A percentile compares a stretch with the other conserved stretches of the same genome.
phyloP scores from a whole-genome alignment of 1,140 invertebrate genomes.

The Riptortus pedestris region DNA sequence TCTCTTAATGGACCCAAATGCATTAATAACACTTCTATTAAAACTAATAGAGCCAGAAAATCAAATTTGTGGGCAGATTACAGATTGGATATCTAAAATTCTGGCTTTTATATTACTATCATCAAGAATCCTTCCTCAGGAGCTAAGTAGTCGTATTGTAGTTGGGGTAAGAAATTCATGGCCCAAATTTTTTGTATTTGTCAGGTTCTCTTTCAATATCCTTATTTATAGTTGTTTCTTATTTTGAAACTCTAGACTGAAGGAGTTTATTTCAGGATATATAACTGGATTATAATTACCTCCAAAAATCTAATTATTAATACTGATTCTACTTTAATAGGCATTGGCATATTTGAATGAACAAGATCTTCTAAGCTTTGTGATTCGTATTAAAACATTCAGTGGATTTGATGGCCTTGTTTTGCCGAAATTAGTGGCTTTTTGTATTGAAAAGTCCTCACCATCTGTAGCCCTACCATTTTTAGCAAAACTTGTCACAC shows the following conservation, averaged over 20 bases:
- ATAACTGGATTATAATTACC: no score
- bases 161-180: conserved; percentile 36
- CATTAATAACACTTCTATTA: conserved; percentile 46
- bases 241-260: no score
- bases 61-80: conserved; percentile 37
- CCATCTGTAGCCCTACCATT: conserved; percentile 43
- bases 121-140: conserved; percentile 48
- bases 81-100: conserved; percentile 37
- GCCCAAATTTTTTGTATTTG: no score
- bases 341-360: conserved; percentile 19
- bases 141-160: conserved; percentile 52
- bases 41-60: conserved; percentile 36
- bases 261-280: no score
- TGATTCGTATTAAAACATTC: conserved; percentile 52
- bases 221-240: no score
- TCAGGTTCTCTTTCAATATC: no score
- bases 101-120: conserved; percentile 48
- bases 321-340: no score
- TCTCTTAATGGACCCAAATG: conserved; percentile 46
- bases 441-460: conserved; percentile 41
- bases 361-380: conserved; percentile 41
- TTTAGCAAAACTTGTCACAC: conserved; percentile 52
- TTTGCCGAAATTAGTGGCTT: conserved; percentile 53
- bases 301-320: no score
- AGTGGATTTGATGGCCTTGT: conserved; percentile 61